phyloP scores from a whole-genome alignment of 2,113 vertebrate genomes.

The Struthidea cinerea region DNA sequence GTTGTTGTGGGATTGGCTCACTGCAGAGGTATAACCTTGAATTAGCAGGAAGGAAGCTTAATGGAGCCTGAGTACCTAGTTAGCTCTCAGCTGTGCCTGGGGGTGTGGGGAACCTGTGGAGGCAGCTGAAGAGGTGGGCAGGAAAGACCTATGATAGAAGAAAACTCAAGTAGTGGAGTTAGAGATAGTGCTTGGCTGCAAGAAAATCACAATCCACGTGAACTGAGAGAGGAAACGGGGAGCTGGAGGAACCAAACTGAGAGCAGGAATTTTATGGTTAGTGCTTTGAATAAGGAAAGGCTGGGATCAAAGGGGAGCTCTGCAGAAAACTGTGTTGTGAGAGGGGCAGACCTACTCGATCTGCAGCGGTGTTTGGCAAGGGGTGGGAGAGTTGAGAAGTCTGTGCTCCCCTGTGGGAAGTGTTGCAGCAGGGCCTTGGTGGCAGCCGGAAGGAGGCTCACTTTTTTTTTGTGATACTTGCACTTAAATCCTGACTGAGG shows the following conservation, averaged over 20 bases:
- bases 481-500: background rate
- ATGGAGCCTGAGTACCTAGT: background rate
- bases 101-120: background rate
- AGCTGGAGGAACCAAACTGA: background rate
- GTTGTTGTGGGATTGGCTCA: background rate
- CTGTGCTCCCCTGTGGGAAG: background rate
- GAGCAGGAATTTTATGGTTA: background rate
- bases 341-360: background rate
- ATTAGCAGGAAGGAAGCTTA: background rate
- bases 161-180: background rate
- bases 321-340: background rate
- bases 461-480: background rate
- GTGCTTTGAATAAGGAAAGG: background rate
- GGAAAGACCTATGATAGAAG: background rate
- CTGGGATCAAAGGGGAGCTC: background rate
- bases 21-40: background rate
- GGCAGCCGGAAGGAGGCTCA: background rate
- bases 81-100: background rate
- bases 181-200: background rate
- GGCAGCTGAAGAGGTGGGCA: background rate
- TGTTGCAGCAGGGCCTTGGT: background rate
- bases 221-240: background rate
- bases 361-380: background rate
- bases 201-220: accelerated
- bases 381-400: background rate